Conservation (phyloP, 2,888 invertebrate species). For the Pterobdella sp. region DNA sequence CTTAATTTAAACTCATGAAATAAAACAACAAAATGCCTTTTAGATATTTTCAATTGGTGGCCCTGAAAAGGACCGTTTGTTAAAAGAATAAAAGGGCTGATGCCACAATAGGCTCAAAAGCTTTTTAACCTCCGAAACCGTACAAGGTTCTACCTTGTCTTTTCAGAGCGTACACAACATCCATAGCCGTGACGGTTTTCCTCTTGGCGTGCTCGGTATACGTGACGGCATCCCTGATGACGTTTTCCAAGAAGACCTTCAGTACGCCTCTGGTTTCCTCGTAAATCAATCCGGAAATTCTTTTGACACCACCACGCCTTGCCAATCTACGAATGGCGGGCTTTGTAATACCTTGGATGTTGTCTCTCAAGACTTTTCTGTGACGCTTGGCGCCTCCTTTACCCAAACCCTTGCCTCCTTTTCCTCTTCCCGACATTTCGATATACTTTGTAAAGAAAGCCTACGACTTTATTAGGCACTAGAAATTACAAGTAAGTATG, state of each 20-base stretch:
- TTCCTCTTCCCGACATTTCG: slow-evolving; percentile 67
- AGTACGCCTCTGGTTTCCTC: slow-evolving; percentile 51
- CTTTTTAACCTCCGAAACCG: slow-evolving; percentile 34
- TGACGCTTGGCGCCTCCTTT: slow-evolving; percentile 76
- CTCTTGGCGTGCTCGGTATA: slow-evolving; percentile 52
- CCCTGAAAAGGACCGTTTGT: too few species aligned
- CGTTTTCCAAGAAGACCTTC: slow-evolving; percentile 68
- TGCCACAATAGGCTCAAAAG: too few species aligned
- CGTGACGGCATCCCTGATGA: slow-evolving; percentile 74
- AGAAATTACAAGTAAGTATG: too few species aligned
- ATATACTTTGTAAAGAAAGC: too few species aligned
- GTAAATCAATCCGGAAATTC: slow-evolving; percentile 68
- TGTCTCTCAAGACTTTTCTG: slow-evolving; percentile 67
- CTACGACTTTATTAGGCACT: too few species aligned
- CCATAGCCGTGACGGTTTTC: slow-evolving; percentile 35
- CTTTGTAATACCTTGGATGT: slow-evolving; percentile 70
- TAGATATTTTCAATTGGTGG: too few species aligned
- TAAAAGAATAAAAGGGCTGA: too few species aligned
- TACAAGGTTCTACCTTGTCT: slow-evolving; percentile 34
- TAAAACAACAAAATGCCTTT: too few species aligned
- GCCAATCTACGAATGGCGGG: slow-evolving; percentile 70
- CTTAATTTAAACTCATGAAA: too few species aligned
- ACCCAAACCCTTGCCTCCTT: slow-evolving; percentile 70
- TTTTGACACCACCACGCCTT: slow-evolving; percentile 59
- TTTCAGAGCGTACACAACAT: slow-evolving; percentile 34